Conservation (phyloP, 2,113 vertebrate genomes). For the Regulus satrapa region DNA sequence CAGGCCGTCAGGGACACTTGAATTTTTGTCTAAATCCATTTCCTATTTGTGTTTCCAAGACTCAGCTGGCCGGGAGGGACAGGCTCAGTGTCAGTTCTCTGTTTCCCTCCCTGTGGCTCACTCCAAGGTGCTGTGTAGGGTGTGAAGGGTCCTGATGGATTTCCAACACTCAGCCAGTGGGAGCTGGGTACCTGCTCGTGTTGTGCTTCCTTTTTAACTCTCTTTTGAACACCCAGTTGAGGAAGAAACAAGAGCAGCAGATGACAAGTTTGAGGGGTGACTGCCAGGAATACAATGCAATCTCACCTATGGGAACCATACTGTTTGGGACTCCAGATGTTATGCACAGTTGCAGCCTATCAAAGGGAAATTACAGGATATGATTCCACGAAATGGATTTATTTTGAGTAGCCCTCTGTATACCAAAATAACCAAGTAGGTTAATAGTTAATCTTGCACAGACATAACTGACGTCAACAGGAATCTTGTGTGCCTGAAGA, state of each 20-base stretch:
- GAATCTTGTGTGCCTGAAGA: constrained; percentile 20
- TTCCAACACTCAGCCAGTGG: neutral
- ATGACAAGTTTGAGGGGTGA: neutral
- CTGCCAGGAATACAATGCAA: constrained; percentile 1
- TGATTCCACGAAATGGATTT: constrained; percentile 10
- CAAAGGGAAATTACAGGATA: neutral
- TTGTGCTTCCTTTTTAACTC: neutral
- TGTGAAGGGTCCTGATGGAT: accelerated
- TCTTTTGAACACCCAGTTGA: neutral
- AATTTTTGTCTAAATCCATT: neutral
- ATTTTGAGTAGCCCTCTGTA: neutral
- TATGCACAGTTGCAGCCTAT: neutral
- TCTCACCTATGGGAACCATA: neutral
- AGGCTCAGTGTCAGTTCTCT: neutral
- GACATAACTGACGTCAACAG: constrained; percentile 8
- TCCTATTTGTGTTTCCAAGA: neutral
- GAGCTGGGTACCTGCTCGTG: neutral
- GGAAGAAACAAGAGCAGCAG: neutral
- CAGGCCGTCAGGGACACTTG: neutral
- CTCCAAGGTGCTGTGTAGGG: neutral
- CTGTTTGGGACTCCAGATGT: neutral
- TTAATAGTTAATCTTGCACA: constrained; percentile 43
- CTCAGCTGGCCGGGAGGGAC: neutral
- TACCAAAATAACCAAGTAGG: neutral
- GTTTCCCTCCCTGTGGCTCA: neutral